Evolutionary conservation across 2,888 invertebrate species (phyloP).

Genomic region (Pocota personata): DNA sequence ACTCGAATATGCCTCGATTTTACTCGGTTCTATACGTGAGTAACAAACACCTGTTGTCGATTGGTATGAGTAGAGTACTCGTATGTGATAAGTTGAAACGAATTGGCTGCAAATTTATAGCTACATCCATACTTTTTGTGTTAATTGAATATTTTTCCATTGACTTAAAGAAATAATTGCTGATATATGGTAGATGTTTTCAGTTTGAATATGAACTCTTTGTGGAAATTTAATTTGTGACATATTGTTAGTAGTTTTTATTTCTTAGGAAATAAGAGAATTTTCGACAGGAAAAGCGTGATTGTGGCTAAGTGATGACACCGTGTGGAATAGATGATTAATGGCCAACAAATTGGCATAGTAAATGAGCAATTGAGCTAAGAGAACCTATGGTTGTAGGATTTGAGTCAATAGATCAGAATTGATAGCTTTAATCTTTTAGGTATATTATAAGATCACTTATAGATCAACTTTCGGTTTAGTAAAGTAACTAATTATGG

Average conservation of each 20-base stretch:
- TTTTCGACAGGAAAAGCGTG: neutral
- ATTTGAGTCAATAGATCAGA: neutral
- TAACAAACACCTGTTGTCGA: neutral
- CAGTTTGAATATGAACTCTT: neutral
- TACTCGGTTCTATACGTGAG: neutral
- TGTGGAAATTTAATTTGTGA: neutral
- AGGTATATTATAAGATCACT: no score
- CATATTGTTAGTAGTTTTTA: neutral
- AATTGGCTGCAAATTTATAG: neutral
- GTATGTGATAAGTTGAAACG: neutral
- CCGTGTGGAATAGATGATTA: neutral
- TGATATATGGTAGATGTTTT: constrained; percentile 4
- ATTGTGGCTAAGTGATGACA: neutral
- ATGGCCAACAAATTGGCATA: no score
- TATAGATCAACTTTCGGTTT: no score
- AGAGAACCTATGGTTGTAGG: neutral
- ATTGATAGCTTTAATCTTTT: no score
- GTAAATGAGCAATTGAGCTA: neutral
- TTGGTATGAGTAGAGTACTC: neutral
- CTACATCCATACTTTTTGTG: neutral
- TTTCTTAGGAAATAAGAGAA: neutral
- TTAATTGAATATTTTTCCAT: neutral
- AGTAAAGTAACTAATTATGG: no score
- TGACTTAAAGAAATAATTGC: neutral
- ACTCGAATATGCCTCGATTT: neutral